Conservation (phyloP, 1,140 invertebrate genomes). For the Drosophila tsacasi region DNA sequence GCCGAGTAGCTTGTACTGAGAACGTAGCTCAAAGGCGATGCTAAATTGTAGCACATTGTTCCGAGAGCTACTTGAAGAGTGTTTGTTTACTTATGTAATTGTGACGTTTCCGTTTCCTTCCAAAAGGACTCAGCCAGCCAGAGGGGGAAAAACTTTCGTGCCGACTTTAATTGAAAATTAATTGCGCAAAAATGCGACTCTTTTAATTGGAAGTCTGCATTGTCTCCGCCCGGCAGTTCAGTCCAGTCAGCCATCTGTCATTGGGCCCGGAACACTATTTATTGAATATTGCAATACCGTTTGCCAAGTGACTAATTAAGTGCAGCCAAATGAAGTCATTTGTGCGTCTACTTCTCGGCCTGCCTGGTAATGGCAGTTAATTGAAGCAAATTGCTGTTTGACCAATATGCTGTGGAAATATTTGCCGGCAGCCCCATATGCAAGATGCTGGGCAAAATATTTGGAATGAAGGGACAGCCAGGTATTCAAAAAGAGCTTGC, state of each 20-base stretch:
- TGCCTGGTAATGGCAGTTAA: slow-evolving; percentile 70
- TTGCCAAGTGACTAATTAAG: slow-evolving; percentile 66
- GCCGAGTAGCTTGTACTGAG: neutral
- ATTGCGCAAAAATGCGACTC: slow-evolving; percentile 48
- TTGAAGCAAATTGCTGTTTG: slow-evolving; percentile 73
- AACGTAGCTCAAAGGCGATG: slow-evolving; percentile 51
- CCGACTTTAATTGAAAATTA: slow-evolving; percentile 72
- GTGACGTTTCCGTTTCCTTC: slow-evolving; percentile 56
- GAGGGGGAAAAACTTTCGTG: slow-evolving; percentile 25
- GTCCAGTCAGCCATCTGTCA: slow-evolving; percentile 44
- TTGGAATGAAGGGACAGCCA: slow-evolving; percentile 43
- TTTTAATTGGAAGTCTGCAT: slow-evolving; percentile 41
- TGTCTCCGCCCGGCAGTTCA: neutral
- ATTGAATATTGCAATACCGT: slow-evolving; percentile 59
- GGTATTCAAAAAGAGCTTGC: neutral
- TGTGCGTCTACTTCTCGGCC: slow-evolving; percentile 19
- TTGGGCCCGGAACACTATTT: slow-evolving; percentile 48
- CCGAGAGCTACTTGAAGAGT: slow-evolving; percentile 49
- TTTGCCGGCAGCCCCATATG: slow-evolving; percentile 16
- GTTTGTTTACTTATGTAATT: slow-evolving; percentile 83
- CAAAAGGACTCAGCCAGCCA: slow-evolving; percentile 8
- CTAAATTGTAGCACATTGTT: slow-evolving; percentile 81
- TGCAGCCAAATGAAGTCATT: slow-evolving; percentile 41
- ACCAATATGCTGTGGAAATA: slow-evolving; percentile 43
- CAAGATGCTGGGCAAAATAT: slow-evolving; percentile 45